Evolutionary conservation across 2,888 invertebrate species (phyloP), one percentile per base, ranked within the genome.

Genomic region (Erebia epiphron): DNA sequence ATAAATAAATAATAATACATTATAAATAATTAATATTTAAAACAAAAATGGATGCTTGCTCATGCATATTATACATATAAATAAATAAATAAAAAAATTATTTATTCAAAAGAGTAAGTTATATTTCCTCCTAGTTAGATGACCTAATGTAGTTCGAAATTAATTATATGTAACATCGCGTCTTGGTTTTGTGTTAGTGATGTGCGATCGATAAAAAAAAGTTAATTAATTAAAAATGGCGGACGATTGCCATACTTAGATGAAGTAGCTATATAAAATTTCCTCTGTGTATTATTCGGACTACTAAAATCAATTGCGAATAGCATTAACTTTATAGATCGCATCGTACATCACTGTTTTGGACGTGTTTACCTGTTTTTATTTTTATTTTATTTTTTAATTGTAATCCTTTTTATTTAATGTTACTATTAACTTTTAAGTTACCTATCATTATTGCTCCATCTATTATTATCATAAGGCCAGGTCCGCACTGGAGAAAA

Each of bases 401-500:
- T 77, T 86, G 85, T 86, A 84, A 85, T 86, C 82, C 80, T 35
- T 78, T 86, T 86, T 89, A 87, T 89, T 88, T 90, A 90, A 91
- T 87, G 91, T 92, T 90, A 92, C 89, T 91, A 91, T 91, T 91
- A 89, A 80, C 89, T 88, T 88, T 83, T 90, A 91, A 89, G 89
- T 82, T 84, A 83, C 82, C 80, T 21, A 21, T 80, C 8, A 13
- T 56, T 52, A 52, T 56, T 56, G 13, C 85, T 87, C 85, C 81
- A 79, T 82, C 81, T 79, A 80, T 82, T 82, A 86, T 88, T 91
- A 91, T 91, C 91, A 91, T 88, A 91, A 35, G 35, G 35, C 5
- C 7, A 35, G 35, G 35, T 7, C 35, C 35, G 35, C 35, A 35
- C 35, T 35, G 35, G 0, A 35, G 7, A 35, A 35, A 1, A 35